Conservation (phyloP, 1,140 invertebrate species). For the Apis laboriosa region DNA sequence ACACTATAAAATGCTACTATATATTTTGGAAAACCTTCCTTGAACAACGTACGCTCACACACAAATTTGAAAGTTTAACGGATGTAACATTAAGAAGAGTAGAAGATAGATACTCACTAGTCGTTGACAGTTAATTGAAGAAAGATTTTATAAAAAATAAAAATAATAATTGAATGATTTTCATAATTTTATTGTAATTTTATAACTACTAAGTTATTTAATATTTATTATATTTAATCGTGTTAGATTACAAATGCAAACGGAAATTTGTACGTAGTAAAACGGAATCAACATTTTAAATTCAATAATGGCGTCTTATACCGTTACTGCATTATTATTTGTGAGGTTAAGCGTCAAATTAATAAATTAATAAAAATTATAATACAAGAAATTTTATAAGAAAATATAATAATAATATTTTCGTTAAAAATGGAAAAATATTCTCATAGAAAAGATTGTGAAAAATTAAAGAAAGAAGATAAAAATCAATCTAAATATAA, state of each 20-base stretch:
- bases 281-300: slow-evolving; percentile 54
- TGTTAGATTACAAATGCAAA: slow-evolving; percentile 4
- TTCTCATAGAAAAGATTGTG: slow-evolving; percentile 36
- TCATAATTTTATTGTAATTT: neutral
- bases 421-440: slow-evolving; percentile 55
- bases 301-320: slow-evolving; percentile 10
- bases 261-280: slow-evolving; percentile 32
- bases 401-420: neutral
- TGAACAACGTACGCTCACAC: slow-evolving; percentile 48
- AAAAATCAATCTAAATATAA: slow-evolving; percentile 27
- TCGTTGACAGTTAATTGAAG: slow-evolving; percentile 34
- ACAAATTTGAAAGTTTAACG: slow-evolving; percentile 71
- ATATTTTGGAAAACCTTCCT: slow-evolving; percentile 49
- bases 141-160: neutral
- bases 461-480: slow-evolving; percentile 40
- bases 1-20: neutral
- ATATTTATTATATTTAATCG: neutral
- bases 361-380: neutral
- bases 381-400: neutral
- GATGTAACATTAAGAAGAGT: slow-evolving; percentile 57
- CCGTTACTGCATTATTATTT: neutral
- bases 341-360: slow-evolving; percentile 42
- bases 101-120: slow-evolving; percentile 37
- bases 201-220: neutral
- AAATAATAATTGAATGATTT: neutral